These are phyloP conservation scores for Columba janthina DNA, from an alignment of 2,113 vertebrate species.

Conservation along the genomic window DNA sequence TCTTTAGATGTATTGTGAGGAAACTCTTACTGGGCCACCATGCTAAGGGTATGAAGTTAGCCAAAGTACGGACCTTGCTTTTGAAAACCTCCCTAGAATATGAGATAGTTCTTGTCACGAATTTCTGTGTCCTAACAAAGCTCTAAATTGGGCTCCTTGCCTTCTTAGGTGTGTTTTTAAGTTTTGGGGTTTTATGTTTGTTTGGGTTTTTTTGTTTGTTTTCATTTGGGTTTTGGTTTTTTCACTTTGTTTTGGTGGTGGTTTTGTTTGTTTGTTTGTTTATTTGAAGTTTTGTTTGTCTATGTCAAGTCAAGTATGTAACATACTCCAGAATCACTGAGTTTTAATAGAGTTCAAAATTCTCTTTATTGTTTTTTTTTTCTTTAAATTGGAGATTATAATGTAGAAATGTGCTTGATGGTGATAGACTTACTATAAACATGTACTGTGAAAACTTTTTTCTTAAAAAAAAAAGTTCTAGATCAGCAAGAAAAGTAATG, in stretches of 20 bases:
- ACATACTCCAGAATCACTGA: neutral
- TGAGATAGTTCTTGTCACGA: neutral
- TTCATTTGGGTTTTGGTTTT: no score
- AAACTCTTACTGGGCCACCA: neutral
- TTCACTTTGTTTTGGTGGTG: no score
- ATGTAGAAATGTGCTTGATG: neutral
- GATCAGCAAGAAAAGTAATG: neutral
- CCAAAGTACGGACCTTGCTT: neutral
- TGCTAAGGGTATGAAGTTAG: neutral
- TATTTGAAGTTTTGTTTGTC: neutral
- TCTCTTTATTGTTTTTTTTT: neutral
- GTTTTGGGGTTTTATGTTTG: neutral
- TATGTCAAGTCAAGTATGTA: neutral
- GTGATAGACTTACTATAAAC: neutral
- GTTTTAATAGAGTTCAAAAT: neutral
- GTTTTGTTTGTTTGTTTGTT: neutral
- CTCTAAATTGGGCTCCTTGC: neutral
- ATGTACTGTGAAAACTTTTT: neutral
- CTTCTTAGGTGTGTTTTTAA: neutral
- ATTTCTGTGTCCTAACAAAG: neutral
- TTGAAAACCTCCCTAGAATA: neutral
- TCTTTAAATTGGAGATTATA: neutral
- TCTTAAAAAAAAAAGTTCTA: neutral
- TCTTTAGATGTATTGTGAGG: neutral
- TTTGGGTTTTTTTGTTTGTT: no score